These are phyloP conservation scores for Timandra comae DNA, from an alignment of 2,888 invertebrate species.

Conservation along the genomic window DNA sequence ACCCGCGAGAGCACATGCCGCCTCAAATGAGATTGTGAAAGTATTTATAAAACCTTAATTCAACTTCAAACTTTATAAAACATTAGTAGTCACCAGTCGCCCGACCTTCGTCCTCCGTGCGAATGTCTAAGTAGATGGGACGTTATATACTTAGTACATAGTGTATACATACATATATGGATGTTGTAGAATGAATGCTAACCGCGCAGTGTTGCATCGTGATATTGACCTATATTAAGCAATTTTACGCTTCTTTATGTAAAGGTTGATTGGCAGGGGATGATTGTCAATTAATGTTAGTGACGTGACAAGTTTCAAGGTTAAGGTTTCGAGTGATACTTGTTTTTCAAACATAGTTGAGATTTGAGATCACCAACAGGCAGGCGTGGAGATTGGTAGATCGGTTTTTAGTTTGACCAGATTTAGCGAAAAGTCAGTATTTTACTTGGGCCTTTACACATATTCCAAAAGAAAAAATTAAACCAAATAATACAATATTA, in stretches of 20 bases:
- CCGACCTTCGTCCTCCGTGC: slow-evolving; percentile 49
- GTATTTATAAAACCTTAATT: too few relatives aligned
- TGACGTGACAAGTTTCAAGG: neutral
- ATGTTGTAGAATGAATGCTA: slow-evolving; percentile 26
- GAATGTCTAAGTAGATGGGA: slow-evolving; percentile 63
- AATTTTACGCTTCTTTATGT: slow-evolving; percentile 35
- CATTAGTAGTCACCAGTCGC: slow-evolving; percentile 52
- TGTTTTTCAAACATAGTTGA: neutral
- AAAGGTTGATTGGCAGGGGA: slow-evolving; percentile 22
- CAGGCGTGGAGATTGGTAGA: too few relatives aligned
- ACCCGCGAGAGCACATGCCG: too few relatives aligned
- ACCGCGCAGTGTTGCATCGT: slow-evolving; percentile 35
- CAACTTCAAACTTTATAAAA: slow-evolving; percentile 13
- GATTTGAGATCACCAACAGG: too few relatives aligned
- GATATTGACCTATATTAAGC: slow-evolving; percentile 66
- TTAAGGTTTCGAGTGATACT: neutral
- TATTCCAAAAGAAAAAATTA: too few relatives aligned
- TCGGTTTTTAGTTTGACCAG: too few relatives aligned
- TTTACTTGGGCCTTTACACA: too few relatives aligned
- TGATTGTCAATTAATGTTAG: neutral
- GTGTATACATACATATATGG: neutral
- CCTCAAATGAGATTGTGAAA: too few relatives aligned
- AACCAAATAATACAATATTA: too few relatives aligned
- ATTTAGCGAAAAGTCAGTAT: too few relatives aligned
- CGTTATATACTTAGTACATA: too few relatives aligned